A percentile compares a stretch with the other conserved stretches of the same genome.
Evolutionary conservation across 2,113 vertebrate genomes (phyloP).

Genomic region (Odontesthes bonariensis): DNA sequence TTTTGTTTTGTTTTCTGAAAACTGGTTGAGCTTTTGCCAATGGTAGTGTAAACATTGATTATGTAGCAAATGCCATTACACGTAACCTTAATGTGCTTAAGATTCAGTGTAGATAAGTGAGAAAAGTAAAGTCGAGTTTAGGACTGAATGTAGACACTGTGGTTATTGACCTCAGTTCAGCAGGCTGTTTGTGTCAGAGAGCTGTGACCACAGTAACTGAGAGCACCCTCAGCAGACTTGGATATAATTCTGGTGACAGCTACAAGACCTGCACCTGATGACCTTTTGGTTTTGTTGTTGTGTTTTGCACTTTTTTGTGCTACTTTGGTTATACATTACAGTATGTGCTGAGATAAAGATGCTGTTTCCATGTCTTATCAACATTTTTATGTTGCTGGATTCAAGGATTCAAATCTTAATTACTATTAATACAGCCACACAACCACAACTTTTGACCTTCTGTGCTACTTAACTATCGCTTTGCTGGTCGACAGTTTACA

Average conservation of each 20-base stretch:
- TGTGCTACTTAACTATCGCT: neutral
- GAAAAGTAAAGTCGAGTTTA: too few species aligned
- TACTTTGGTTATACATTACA: neutral
- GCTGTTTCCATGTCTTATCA: slow-evolving; percentile 7
- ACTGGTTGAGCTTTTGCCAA: too few species aligned
- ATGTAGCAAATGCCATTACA: neutral
- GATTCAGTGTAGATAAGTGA: too few species aligned
- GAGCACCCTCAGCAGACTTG: neutral
- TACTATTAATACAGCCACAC: neutral
- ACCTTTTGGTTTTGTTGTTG: neutral
- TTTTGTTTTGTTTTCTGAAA: too few species aligned
- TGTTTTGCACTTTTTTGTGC: neutral
- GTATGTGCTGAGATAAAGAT: neutral
- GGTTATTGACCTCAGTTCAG: neutral
- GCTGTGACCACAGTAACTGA: too few species aligned
- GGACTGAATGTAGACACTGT: neutral
- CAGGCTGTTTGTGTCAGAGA: neutral
- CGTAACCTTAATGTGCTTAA: neutral
- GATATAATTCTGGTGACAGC: neutral
- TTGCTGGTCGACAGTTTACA: neutral
- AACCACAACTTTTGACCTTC: neutral
- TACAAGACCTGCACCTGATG: neutral
- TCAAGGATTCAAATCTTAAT: neutral
- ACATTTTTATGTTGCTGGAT: neutral
- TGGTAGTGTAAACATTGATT: too few species aligned